phyloP scores from a whole-genome alignment of 2,888 invertebrate genomes.

The Cheilosia urbana region DNA sequence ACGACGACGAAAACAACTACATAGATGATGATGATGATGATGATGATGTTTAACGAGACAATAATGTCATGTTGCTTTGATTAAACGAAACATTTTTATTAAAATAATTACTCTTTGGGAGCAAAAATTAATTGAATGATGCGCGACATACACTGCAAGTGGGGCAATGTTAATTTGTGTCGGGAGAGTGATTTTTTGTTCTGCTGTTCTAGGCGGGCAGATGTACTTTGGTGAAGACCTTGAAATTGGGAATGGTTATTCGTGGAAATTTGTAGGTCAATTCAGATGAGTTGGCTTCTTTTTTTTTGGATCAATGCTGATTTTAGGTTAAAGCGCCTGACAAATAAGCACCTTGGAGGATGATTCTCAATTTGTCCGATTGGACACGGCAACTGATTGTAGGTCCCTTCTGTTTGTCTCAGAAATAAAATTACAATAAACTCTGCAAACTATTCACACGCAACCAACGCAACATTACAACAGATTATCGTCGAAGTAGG shows the following conservation, averaged over 20 bases:
- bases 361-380: no score
- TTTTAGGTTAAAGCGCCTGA: no score
- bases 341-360: no score
- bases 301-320: no score
- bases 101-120: slow-evolving; percentile 76
- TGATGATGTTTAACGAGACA: slow-evolving; percentile 75
- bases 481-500: no score
- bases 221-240: slow-evolving; percentile 10
- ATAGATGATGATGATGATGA: slow-evolving; percentile 24
- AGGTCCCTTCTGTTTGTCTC: no score
- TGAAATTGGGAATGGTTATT: slow-evolving; percentile 12
- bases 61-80: slow-evolving; percentile 76
- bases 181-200: slow-evolving; percentile 52
- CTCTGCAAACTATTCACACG: no score
- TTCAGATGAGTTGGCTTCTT: not conserved
- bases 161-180: slow-evolving; percentile 69
- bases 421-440: no score
- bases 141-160: slow-evolving; percentile 67
- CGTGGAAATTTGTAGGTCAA: not conserved
- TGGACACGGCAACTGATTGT: no score
- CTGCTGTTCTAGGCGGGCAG: not conserved
- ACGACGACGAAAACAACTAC: slow-evolving; percentile 5
- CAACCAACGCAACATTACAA: no score
- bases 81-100: slow-evolving; percentile 76
- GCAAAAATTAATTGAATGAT: slow-evolving; percentile 74